Conservation (phyloP, 2,888 invertebrate species). For the Plebejus argus region DNA sequence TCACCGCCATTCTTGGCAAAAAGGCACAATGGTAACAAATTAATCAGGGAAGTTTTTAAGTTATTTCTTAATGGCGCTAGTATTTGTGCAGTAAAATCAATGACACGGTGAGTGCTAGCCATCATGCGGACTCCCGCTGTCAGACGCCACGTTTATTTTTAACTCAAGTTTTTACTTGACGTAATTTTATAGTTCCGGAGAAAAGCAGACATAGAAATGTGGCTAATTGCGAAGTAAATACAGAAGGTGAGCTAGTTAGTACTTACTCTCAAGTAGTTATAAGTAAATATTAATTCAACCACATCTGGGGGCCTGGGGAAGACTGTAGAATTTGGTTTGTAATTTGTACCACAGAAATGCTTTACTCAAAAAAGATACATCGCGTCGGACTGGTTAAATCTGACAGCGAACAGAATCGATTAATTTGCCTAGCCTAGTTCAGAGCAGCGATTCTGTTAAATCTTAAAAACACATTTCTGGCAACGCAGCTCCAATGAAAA, state of each 20-base stretch:
- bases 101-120: slow-evolving; percentile 31
- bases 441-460: no score
- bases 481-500: no score
- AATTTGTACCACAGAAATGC: not conserved
- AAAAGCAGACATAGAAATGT: slow-evolving; percentile 59
- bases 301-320: no score
- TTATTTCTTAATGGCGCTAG: not conserved
- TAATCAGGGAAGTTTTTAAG: not conserved
- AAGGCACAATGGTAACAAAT: not conserved
- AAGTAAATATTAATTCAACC: not conserved
- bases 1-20: not conserved
- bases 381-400: no score
- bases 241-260: not conserved
- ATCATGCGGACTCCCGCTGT: slow-evolving; percentile 46
- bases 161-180: slow-evolving; percentile 50
- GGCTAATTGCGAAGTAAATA: slow-evolving; percentile 50
- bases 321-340: not conserved
- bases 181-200: slow-evolving; percentile 73
- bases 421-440: no score
- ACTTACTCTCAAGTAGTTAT: not conserved
- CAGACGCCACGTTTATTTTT: slow-evolving; percentile 59
- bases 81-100: slow-evolving; percentile 8
- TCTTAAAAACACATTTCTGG: no score
- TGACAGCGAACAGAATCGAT: no score
- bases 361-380: no score